phyloP scores from a whole-genome alignment of 2,113 vertebrate genomes.

The Periophthalmus modestus region DNA sequence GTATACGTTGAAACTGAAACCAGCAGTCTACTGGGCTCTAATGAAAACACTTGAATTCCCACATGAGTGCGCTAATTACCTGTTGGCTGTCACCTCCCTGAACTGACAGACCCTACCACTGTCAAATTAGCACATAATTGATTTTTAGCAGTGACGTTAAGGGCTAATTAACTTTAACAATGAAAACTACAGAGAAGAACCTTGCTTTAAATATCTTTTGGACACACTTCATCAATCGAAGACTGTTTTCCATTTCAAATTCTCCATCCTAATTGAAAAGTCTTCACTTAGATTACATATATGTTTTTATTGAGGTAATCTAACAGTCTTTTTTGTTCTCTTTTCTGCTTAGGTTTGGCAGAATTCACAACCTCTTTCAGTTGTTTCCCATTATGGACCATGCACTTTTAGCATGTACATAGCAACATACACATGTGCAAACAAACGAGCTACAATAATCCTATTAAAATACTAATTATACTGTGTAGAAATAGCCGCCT shows the following conservation, averaged over 20 bases:
- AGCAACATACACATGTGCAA: not conserved
- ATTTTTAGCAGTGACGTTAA: not conserved
- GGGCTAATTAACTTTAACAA: not conserved
- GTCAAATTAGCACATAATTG: conserved; percentile 1
- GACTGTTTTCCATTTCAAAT: too few species aligned
- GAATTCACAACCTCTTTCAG: not conserved
- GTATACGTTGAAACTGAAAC: not conserved
- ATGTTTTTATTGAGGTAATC: not conserved
- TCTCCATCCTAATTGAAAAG: too few species aligned
- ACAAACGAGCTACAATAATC: conserved; percentile 12
- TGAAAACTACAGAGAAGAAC: not conserved
- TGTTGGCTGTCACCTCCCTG: not conserved
- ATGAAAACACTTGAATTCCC: not conserved
- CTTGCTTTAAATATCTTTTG: not conserved
- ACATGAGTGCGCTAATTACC: not conserved
- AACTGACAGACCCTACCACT: not conserved
- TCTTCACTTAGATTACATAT: not conserved
- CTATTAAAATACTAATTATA: conserved; percentile 29
- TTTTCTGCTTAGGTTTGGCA: conserved; percentile 31
- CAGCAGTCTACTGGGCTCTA: not conserved
- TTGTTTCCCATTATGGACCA: conserved; percentile 19
- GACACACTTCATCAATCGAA: not conserved
- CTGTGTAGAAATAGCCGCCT: conserved; percentile 10
- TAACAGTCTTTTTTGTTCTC: not conserved
- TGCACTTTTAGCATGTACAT: not conserved